Evolutionary conservation across 2,888 invertebrate genomes (phyloP), one percentile per base, ranked within the genome.

Genomic region (Ctenicera cuprea): DNA sequence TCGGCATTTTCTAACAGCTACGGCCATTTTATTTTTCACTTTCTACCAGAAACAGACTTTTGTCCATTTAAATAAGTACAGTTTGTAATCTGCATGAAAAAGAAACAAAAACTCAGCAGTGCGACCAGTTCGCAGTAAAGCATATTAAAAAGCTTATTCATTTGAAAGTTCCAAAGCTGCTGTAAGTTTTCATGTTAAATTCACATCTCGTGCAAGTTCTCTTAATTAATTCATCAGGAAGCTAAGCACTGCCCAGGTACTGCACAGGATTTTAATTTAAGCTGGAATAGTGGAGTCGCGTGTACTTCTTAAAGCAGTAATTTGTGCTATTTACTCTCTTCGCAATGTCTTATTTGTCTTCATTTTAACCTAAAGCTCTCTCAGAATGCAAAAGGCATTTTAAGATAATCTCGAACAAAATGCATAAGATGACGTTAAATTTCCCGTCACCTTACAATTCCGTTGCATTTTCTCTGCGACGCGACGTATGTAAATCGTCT

Each of bases 221-320:
- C 52, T 52, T 66, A 72, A 72, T 72, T 72, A 72, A 67, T 72
- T 72, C 61, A 66, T 67, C 67, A 62, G 45, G 61, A 66, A 62
- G 67, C 48, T 72, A 62, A 67, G 33, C 16, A 62, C 22, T 69
- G 59, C 41, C 67, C 43, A 62, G 61, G 67, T 54, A 72, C 61
- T 67, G 72, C 41, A 66, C 50, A 50, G 48, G 67, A 67, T 72
- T 67, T 72, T 72, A 72, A 72, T 72, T 72, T 72, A 72, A 72
- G 11, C 65, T 59, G 14, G 33, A 61, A 66, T 66, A 54, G 18
- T 22, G 50, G 30, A 71, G 65, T 71, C 48, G 61, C 66, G 59
- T 71, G 50, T 48, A 64, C 71, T 64, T 64, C 57, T 54, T 63
- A 54, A 41, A 52, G 62, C n/a, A 69, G 69, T 69, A 50, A 52